phyloP scores from a whole-genome alignment of 2,113 vertebrate species.

The Carettochelys insculpta region DNA sequence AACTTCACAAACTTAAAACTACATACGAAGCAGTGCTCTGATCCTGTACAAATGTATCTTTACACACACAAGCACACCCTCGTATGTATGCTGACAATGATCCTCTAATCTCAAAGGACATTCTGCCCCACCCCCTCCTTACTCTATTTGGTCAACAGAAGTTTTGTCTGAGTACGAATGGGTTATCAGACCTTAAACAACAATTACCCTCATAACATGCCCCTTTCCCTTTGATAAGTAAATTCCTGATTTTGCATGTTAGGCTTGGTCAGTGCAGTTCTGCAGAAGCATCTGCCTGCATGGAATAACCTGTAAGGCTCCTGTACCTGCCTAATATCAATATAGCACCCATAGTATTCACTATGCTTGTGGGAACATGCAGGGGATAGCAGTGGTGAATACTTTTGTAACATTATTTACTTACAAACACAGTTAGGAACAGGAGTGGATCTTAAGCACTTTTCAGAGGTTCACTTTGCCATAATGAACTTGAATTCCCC shows the following conservation, averaged over 20 bases:
- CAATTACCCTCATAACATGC: not conserved
- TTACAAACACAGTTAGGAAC: not conserved
- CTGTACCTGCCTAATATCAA: not conserved
- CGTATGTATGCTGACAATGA: not conserved
- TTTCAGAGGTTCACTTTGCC: not conserved
- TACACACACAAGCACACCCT: no score
- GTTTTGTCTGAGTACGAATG: not conserved
- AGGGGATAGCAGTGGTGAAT: not conserved
- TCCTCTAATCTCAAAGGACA: not conserved
- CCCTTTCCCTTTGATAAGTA: not conserved
- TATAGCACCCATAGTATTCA: not conserved
- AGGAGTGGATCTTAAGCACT: not conserved
- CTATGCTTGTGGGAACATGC: not conserved
- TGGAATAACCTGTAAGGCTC: not conserved
- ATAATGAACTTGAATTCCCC: not conserved
- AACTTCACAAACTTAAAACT: conserved; percentile 11
- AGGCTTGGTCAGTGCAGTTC: not conserved
- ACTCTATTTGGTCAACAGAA: not conserved
- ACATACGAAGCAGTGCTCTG: not conserved
- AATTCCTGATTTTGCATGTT: not conserved
- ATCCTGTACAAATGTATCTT: not conserved
- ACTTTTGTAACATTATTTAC: not conserved
- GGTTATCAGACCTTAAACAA: not conserved
- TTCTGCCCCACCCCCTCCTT: not conserved
- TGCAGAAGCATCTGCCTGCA: not conserved